phyloP scores from a whole-genome alignment of 2,888 invertebrate genomes.

The Prenolepis imparis region DNA sequence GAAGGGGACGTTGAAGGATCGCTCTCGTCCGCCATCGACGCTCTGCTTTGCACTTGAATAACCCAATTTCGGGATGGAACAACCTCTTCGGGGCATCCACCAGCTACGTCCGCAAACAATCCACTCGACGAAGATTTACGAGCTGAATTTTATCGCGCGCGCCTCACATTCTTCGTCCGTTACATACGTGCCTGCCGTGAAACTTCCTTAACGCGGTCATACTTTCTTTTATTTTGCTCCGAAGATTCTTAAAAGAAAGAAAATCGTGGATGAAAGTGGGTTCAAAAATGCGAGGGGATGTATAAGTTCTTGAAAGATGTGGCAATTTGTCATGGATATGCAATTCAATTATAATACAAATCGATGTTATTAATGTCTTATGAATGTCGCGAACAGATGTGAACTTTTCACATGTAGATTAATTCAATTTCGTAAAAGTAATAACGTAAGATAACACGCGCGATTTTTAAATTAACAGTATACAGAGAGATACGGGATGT shows the following conservation, averaged over 20 bases:
- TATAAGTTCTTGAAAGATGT: not conserved
- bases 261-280: conserved; percentile 15
- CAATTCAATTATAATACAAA: not conserved
- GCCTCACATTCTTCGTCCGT: conserved; percentile 39
- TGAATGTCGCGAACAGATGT: not conserved
- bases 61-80: conserved; percentile 71
- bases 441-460: not conserved
- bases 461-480: not conserved
- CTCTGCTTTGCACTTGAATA: conserved; percentile 80
- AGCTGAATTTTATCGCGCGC: conserved; percentile 53
- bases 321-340: not conserved
- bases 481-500: not conserved
- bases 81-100: conserved; percentile 32
- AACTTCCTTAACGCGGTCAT: conserved; percentile 49
- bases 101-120: conserved; percentile 58
- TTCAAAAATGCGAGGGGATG: not conserved
- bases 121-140: conserved; percentile 70
- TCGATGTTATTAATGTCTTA: not conserved
- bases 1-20: conserved; percentile 67
- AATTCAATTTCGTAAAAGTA: not conserved
- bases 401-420: not conserved
- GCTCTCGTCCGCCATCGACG: conserved; percentile 29
- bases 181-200: conserved; percentile 46
- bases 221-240: conserved; percentile 29
- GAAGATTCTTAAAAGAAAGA: conserved; percentile 27